Conservation (phyloP, 2,888 invertebrate genomes). For the Tetrapedia diversipes region DNA sequence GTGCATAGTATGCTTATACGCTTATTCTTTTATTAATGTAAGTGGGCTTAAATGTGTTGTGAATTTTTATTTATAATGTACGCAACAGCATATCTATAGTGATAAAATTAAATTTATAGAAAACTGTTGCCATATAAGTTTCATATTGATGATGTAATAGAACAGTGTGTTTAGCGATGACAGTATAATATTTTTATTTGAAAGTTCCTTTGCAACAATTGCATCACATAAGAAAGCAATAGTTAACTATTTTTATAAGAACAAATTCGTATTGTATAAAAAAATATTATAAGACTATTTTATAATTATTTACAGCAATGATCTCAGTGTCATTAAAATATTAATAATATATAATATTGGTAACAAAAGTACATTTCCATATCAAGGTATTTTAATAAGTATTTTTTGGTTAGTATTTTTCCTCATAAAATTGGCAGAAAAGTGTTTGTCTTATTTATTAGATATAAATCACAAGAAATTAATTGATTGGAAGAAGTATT, state of each 20-base stretch:
- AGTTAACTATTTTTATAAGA: neutral
- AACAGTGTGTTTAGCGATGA: slow-evolving; percentile 7
- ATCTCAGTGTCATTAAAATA: slow-evolving; percentile 8
- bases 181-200: slow-evolving; percentile 14
- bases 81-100: slow-evolving; percentile 69
- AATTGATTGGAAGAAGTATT: too few species aligned
- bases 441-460: too few species aligned
- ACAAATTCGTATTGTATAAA: neutral
- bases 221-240: neutral
- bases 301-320: neutral
- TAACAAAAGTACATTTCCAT: neutral
- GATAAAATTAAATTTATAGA: slow-evolving; percentile 24
- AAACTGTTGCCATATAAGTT: slow-evolving; percentile 40
- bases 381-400: neutral
- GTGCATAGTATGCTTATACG: slow-evolving; percentile 67
- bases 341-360: slow-evolving; percentile 1
- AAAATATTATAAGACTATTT: neutral
- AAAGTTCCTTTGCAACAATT: slow-evolving; percentile 35
- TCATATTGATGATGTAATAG: slow-evolving; percentile 11
- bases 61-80: slow-evolving; percentile 55
- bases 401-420: too few species aligned
- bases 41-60: slow-evolving; percentile 63
- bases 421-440: too few species aligned
- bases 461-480: too few species aligned
- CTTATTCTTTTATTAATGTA: slow-evolving; percentile 64